These are phyloP conservation scores for Pleuronectes platessa DNA, from an alignment of 2,113 vertebrate species.

Conservation along the genomic window DNA sequence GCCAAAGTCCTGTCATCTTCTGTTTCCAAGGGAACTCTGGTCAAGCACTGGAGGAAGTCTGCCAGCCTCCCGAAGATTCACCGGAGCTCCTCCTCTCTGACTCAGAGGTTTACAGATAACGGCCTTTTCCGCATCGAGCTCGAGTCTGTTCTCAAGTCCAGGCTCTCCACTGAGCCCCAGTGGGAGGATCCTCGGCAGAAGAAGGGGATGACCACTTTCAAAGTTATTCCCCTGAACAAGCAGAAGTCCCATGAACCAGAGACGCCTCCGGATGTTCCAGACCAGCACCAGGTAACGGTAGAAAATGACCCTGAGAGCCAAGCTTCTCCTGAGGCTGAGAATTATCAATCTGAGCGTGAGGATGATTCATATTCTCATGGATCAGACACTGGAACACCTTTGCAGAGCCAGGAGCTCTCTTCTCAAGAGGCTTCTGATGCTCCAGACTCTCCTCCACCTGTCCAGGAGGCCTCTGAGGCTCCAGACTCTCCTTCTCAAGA, in stretches of 20 bases:
- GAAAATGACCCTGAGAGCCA: not conserved
- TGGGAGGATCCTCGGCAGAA: constrained; percentile 86
- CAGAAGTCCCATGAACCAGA: constrained; percentile 71
- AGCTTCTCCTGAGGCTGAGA: not conserved
- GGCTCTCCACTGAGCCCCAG: constrained; percentile 66
- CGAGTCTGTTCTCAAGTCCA: not conserved
- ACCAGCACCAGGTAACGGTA: not conserved
- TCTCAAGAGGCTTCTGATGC: no score
- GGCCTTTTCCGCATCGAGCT: not conserved
- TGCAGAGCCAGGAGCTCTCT: no score
- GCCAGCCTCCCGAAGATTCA: constrained; percentile 27
- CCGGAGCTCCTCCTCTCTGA: not conserved
- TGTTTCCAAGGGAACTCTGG: constrained; percentile 42
- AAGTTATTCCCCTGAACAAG: constrained; percentile 87
- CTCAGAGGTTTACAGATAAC: not conserved
- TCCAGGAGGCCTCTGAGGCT: no score
- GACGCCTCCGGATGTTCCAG: not conserved
- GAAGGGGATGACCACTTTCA: constrained; percentile 91
- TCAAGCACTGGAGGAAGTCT: constrained; percentile 45
- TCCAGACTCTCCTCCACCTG: no score
- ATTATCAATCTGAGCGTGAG: no score
- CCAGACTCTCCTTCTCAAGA: not conserved
- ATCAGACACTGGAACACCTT: no score
- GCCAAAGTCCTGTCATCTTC: constrained; percentile 70
- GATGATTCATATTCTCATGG: no score